Conservation (phyloP, 2,113 vertebrate species). For the Triplophysa rosa region DNA sequence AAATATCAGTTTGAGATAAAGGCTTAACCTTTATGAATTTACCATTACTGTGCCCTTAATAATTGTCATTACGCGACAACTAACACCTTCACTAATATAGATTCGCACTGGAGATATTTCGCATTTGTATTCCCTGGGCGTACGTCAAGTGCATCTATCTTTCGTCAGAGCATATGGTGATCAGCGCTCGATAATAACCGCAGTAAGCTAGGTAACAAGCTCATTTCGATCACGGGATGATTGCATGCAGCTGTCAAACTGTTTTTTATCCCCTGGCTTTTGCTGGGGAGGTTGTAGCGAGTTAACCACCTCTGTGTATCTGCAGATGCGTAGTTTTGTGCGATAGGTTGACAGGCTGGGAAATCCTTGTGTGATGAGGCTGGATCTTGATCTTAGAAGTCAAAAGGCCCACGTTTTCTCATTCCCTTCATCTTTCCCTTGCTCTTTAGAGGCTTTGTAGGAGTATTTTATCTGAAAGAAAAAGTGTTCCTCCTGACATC, state of each 20-base stretch:
- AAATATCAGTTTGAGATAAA: not conserved
- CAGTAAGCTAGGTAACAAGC: constrained; percentile 36
- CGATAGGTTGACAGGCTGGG: constrained; percentile 30
- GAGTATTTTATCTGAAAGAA: constrained; percentile 19
- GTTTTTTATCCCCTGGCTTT: constrained; percentile 32
- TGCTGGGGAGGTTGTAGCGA: constrained; percentile 23
- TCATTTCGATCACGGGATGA: constrained; percentile 18
- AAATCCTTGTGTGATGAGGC: constrained; percentile 31
- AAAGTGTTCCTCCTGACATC: constrained; percentile 27
- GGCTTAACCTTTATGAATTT: not conserved
- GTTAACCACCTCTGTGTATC: not conserved
- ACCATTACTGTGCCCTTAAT: not conserved
- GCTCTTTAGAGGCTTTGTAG: constrained; percentile 12
- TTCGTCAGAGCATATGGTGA: constrained; percentile 35
- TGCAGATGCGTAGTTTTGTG: constrained; percentile 9
- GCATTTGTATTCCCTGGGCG: constrained; percentile 30
- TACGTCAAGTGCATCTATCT: constrained; percentile 27
- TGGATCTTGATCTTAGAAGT: constrained; percentile 45
- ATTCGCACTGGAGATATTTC: constrained; percentile 23
- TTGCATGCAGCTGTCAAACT: constrained; percentile 10
- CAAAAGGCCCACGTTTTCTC: constrained; percentile 25
- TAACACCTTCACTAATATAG: constrained; percentile 10
- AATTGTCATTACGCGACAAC: constrained; percentile 23
- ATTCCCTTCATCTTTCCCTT: constrained; percentile 6
- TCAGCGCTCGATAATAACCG: constrained; percentile 38